A percentile compares a stretch with the other conserved stretches of the same genome.
phyloP scores from a whole-genome alignment of 2,888 invertebrate genomes.

The Patella depressa region DNA sequence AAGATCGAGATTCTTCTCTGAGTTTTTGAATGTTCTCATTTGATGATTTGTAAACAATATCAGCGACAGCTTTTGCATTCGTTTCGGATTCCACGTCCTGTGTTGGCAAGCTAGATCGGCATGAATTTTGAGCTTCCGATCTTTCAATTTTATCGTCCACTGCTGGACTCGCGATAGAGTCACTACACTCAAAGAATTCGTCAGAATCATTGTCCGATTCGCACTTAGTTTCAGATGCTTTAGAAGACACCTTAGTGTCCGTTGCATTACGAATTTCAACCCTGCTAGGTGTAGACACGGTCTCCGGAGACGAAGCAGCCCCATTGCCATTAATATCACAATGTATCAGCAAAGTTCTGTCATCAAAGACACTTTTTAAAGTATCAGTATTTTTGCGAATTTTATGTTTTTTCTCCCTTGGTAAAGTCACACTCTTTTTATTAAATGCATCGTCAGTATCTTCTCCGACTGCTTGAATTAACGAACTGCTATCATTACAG shows the following conservation, averaged over 20 bases:
- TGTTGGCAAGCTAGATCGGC: not conserved
- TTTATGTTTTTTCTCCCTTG: constrained; percentile 20
- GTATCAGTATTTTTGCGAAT: not conserved
- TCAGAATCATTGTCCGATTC: not conserved
- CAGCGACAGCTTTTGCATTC: not conserved
- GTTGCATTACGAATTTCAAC: not conserved
- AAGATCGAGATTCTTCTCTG: constrained; percentile 32
- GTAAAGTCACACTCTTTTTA: constrained; percentile 21
- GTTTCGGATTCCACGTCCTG: not conserved
- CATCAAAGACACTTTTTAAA: not conserved
- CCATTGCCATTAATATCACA: constrained; percentile 8
- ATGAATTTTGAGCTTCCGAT: not conserved
- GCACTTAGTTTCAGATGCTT: not conserved
- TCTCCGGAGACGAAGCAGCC: not conserved
- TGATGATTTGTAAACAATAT: not conserved
- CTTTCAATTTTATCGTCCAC: not conserved
- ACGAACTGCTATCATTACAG: not conserved
- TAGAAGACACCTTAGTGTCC: not conserved
- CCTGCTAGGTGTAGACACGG: not conserved
- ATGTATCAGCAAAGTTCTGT: not conserved
- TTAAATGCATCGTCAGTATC: constrained; percentile 15
- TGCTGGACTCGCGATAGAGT: not conserved
- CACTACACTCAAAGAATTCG: not conserved
- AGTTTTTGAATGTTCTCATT: constrained; percentile 11
- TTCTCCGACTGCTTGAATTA: not conserved